Percentiles rank a stretch among this genome's conserved stretches.
Conservation (phyloP, 2,797 vertebrate genomes). For the Denticeps clupeoides region DNA sequence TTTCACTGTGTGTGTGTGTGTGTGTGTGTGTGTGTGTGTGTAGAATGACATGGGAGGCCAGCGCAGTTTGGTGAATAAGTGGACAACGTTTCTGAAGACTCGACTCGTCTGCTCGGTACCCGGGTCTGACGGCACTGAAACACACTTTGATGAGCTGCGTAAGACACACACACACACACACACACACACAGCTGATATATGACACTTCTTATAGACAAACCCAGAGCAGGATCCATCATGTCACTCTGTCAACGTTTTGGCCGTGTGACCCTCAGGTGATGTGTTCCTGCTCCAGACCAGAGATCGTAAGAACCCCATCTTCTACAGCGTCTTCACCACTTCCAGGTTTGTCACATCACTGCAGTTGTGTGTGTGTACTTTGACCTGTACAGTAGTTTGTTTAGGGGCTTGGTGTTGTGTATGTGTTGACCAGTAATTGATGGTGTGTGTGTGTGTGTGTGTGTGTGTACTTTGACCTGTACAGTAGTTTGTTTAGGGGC, state of each 20-base stretch:
- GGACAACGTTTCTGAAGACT: constrained; percentile 95
- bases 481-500: neutral
- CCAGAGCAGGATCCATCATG: too few species aligned
- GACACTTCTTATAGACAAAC: too few species aligned
- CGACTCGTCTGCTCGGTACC: constrained; percentile 82
- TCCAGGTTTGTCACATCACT: neutral
- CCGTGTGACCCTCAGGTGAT: constrained; percentile 64
- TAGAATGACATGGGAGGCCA: constrained; percentile 95
- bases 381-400: neutral
- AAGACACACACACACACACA: constrained; percentile 38
- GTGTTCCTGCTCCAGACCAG: constrained; percentile 85
- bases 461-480: neutral
- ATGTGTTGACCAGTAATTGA: too few species aligned
- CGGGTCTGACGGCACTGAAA: constrained; percentile 75
- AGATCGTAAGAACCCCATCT: constrained; percentile 83
- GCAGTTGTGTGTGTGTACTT: neutral
- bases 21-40: constrained; percentile 8
- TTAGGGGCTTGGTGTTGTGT: neutral
- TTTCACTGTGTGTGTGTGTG: too few species aligned
- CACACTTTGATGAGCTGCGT: constrained; percentile 90
- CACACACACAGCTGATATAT: constrained; percentile 1
- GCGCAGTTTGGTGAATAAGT: constrained; percentile 93
- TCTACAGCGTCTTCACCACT: constrained; percentile 87
- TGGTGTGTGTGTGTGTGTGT: neutral
- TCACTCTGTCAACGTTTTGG: too few species aligned